phyloP scores from a whole-genome alignment of 2,888 invertebrate genomes.

The Pyrgus malvae region DNA sequence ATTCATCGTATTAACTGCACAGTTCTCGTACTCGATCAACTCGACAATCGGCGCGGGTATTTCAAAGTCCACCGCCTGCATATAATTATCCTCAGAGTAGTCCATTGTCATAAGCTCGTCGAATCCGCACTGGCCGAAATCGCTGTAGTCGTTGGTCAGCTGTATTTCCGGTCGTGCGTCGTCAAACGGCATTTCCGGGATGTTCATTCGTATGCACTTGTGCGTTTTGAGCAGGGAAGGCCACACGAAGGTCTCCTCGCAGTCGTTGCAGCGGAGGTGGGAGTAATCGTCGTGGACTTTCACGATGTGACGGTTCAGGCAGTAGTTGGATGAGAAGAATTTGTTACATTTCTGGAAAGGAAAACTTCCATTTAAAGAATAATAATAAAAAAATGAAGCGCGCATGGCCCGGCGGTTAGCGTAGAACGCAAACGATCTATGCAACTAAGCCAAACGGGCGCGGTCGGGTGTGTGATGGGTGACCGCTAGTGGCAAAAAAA shows the following conservation, averaged over 20 bases:
- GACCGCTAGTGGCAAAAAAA: too few species aligned
- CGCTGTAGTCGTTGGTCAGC: conserved; percentile 54
- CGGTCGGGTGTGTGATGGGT: too few species aligned
- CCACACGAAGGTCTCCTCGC: conserved; percentile 66
- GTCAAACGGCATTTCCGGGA: conserved; percentile 58
- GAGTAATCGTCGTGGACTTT: conserved; percentile 49
- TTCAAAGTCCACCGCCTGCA: conserved; percentile 59
- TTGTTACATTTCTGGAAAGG: conserved; percentile 60
- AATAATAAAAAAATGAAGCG: too few species aligned
- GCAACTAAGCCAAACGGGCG: too few species aligned
- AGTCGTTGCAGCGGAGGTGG: conserved; percentile 47
- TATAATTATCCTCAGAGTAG: conserved; percentile 49
- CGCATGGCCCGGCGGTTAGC: too few species aligned
- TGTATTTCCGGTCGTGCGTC: conserved; percentile 61
- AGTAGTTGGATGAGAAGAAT: conserved; percentile 54
- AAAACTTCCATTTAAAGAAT: neutral
- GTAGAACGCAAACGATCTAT: too few species aligned
- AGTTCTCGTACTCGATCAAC: conserved; percentile 49
- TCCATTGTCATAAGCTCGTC: conserved; percentile 48
- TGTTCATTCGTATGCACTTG: conserved; percentile 54
- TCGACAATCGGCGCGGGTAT: conserved; percentile 65
- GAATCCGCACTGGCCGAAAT: conserved; percentile 42
- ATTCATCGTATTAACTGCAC: neutral
- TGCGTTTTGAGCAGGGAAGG: conserved; percentile 55
- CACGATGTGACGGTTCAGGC: conserved; percentile 57